phyloP scores from a whole-genome alignment of 2,797 vertebrate species.

The Sebastes variabilis region DNA sequence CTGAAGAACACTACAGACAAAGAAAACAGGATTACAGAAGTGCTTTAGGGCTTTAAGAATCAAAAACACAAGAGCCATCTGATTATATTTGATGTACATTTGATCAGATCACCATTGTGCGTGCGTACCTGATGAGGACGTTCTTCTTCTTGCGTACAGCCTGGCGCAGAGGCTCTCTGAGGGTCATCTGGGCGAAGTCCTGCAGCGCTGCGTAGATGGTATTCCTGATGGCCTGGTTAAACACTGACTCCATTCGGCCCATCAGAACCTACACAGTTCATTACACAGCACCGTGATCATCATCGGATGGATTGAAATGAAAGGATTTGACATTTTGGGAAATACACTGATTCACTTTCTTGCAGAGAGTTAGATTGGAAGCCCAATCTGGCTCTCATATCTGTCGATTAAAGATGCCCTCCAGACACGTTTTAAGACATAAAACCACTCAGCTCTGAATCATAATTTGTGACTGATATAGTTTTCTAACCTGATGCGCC shows the following conservation, averaged over 20 bases:
- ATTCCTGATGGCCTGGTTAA: slow-evolving; percentile 98
- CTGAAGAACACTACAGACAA: slow-evolving; percentile 89
- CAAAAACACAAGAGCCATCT: background rate
- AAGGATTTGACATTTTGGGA: background rate
- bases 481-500: background rate
- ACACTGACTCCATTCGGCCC: slow-evolving; percentile 99
- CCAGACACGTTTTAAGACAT: background rate
- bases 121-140: slow-evolving; percentile 86
- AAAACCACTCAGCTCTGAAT: background rate
- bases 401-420: background rate
- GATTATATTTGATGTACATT: background rate
- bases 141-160: slow-evolving; percentile 99
- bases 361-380: background rate
- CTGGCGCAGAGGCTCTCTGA: slow-evolving; percentile 96
- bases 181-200: slow-evolving; percentile 96
- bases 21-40: background rate
- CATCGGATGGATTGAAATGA: background rate
- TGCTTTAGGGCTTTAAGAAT: background rate
- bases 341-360: background rate
- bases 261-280: slow-evolving; percentile 85
- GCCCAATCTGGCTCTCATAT: background rate
- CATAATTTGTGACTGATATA: background rate
- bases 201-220: slow-evolving; percentile 98
- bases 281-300: slow-evolving; percentile 1
- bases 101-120: background rate